Percentiles rank a stretch among this genome's conserved stretches.
Conservation (phyloP, 2,888 invertebrate species). For the Plebejus melissa region DNA sequence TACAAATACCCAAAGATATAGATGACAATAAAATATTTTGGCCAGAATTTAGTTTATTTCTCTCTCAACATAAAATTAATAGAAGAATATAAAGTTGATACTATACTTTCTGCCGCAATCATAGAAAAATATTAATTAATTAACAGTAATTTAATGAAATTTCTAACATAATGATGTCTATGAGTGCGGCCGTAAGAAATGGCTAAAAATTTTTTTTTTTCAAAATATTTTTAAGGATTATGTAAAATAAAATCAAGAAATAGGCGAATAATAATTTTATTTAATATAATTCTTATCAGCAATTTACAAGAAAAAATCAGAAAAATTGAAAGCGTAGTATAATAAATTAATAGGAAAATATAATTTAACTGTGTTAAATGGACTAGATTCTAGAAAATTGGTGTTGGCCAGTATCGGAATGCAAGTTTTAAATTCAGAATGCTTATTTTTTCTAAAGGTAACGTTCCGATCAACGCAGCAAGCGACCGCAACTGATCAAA, state of each 20-base stretch:
- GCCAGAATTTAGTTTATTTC: neutral
- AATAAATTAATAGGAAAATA: slow-evolving; percentile 26
- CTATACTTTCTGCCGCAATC: too few relatives aligned
- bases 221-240: neutral
- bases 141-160: too few relatives aligned
- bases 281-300: slow-evolving; percentile 67
- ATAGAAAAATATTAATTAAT: too few relatives aligned
- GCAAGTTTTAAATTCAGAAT: slow-evolving; percentile 29
- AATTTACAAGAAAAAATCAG: slow-evolving; percentile 43
- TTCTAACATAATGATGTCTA: too few relatives aligned
- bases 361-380: slow-evolving; percentile 15
- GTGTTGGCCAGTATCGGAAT: slow-evolving; percentile 19
- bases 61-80: neutral
- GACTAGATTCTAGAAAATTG: slow-evolving; percentile 7
- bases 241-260: slow-evolving; percentile 40
- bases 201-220: neutral
- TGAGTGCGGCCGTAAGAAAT: too few relatives aligned
- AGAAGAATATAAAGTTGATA: too few relatives aligned
- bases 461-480: too few relatives aligned
- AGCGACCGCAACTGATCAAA: too few relatives aligned
- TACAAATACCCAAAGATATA: neutral
- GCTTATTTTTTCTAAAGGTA: slow-evolving; percentile 13
- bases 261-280: slow-evolving; percentile 74
- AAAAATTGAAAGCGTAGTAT: slow-evolving; percentile 27
- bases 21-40: neutral